Conservation (phyloP, 2,888 invertebrate genomes). For the Tribolium freemani region DNA sequence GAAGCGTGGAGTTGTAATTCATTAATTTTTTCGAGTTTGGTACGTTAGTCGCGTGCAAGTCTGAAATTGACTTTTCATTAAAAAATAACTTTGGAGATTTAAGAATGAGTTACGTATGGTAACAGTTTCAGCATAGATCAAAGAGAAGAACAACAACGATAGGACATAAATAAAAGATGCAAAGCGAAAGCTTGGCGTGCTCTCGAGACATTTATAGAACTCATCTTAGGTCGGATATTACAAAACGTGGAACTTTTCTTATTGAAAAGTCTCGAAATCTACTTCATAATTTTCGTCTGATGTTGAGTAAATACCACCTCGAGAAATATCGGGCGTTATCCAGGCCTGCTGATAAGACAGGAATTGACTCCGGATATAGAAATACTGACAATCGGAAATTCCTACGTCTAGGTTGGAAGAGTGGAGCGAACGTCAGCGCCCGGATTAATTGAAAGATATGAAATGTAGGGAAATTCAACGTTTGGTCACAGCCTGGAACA, state of each 20-base stretch:
- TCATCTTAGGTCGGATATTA: constrained; percentile 36
- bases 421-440: constrained; percentile 42
- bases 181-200: background rate
- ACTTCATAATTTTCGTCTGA: constrained; percentile 51
- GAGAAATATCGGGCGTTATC: constrained; percentile 49
- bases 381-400: constrained; percentile 60
- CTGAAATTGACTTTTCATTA: background rate
- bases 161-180: constrained; percentile 19
- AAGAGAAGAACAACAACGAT: constrained; percentile 11
- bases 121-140: constrained; percentile 17
- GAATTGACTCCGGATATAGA: constrained; percentile 57
- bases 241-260: constrained; percentile 38
- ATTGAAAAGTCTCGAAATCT: constrained; percentile 44
- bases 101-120: constrained; percentile 2
- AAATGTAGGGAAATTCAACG: constrained; percentile 17
- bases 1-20: constrained; percentile 7
- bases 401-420: constrained; percentile 44
- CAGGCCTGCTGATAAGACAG: constrained; percentile 47
- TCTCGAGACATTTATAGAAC: constrained; percentile 25
- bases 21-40: background rate
- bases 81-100: background rate
- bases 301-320: constrained; percentile 46
- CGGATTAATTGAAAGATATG: constrained; percentile 58
- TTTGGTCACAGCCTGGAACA: background rate
- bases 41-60: background rate